Evolutionary conservation across 2,888 invertebrate species (phyloP), one percentile per base, ranked within the genome.

Genomic region (Stenotaenia linearis): DNA sequence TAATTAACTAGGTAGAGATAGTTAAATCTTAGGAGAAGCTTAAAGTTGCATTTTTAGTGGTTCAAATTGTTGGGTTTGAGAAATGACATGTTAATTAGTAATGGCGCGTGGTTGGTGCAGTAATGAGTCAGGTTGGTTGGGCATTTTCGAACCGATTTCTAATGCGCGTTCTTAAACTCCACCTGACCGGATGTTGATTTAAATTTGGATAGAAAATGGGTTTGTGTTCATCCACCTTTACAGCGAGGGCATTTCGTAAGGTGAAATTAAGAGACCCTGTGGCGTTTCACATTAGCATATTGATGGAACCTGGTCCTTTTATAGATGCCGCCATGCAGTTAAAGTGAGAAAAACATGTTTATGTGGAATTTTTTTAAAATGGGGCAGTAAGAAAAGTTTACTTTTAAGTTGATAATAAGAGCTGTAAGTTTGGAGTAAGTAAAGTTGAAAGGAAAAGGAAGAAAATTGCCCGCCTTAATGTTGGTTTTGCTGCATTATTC

Each of bases 191-290:
- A 28, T 69, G 69, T 25, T 28, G 69, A 69, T 28, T 25, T 28
- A 28, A 69, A 69, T 69, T 69, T 69, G 69, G 69, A 69, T 69
- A 28, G 69, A 69, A 69, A 69, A 69, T 69, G 25, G 69, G 69
- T 69, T 56, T 28, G 69, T 69, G 69, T 28, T 69, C 69, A 69
- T 28, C 69, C 69, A 69, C 69, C 69, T 69, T 28, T 69, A 28
- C 25, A 69, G 69, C 69, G n/a, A 69, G 69, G 69, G 69, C 69
- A 69, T 28, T 69, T 69, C 25, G 69, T 69, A 69, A 69, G 69
- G 69, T 69, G 69, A 69, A 69, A 69, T 69, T 69, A 69, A 69
- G 69, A 69, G 69, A 69, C 69, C 69, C 69, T 69, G 69, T 69
- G 69, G 69, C 69, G 69, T 69, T 69, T 50, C 69, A 23, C 69